These are phyloP conservation scores for Schizopygopsis malacanthus DNA, from an alignment of 2,797 vertebrate species.

Conservation along the genomic window DNA sequence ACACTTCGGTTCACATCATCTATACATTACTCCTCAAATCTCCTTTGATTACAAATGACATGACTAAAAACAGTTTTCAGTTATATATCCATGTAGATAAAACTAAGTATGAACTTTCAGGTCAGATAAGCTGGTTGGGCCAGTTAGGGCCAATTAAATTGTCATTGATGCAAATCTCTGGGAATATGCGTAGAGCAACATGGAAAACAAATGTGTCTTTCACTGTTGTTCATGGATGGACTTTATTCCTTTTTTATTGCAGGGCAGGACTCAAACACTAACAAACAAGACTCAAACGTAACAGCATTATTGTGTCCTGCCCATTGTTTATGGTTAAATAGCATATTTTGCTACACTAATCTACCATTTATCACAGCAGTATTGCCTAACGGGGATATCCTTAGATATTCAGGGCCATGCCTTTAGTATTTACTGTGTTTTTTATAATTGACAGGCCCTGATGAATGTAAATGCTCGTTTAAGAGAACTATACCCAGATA, in stretches of 20 bases:
- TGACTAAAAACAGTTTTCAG: neutral
- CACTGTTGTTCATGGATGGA: neutral
- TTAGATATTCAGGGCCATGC: neutral
- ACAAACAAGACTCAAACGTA: neutral
- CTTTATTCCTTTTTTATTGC: conserved; percentile 1
- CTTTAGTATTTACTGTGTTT: neutral
- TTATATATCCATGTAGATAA: too few relatives aligned
- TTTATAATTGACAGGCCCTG: conserved; percentile 79
- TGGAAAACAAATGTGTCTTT: neutral
- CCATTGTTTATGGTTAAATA: neutral
- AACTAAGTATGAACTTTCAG: too few relatives aligned
- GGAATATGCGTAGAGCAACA: neutral
- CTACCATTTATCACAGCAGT: neutral
- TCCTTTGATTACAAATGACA: neutral
- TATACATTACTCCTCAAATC: neutral
- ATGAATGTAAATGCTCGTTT: conserved; percentile 88
- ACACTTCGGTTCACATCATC: neutral
- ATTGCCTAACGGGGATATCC: neutral
- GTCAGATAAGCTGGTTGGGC: neutral
- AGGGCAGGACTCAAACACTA: neutral
- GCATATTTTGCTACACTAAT: neutral
- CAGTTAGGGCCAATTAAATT: neutral
- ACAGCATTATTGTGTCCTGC: neutral
- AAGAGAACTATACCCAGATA: conserved; percentile 87
- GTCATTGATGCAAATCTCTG: neutral